These are phyloP conservation scores for Rhinichthys klamathensis DNA, from an alignment of 2,113 vertebrate species.

Conservation along the genomic window DNA sequence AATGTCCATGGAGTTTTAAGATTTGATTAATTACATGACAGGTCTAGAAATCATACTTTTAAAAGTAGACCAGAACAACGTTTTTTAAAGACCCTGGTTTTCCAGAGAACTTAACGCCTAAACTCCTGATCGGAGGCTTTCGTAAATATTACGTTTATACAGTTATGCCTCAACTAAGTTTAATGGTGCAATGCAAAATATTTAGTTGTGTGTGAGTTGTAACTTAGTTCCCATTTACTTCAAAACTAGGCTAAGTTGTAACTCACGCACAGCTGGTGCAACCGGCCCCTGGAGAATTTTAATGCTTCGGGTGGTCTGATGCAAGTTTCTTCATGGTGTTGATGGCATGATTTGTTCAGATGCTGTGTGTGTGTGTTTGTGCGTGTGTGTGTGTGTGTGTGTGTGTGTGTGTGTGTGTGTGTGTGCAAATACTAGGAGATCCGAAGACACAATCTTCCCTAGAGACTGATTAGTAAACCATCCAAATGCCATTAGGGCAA, in stretches of 20 bases:
- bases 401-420: conserved; percentile 11
- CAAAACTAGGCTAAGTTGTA: too few species aligned
- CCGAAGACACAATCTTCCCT: conserved; percentile 49
- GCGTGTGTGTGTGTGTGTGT: conserved; percentile 1
- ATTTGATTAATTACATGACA: too few species aligned
- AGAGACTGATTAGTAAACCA: conserved; percentile 70
- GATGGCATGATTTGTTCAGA: neutral
- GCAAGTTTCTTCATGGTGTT: neutral
- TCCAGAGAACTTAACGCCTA: neutral
- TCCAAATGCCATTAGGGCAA: conserved; percentile 72
- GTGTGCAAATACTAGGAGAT: conserved; percentile 37
- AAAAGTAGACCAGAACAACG: too few species aligned
- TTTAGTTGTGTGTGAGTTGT: too few species aligned
- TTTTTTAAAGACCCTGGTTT: too few species aligned
- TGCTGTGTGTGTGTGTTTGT: conserved; percentile 7
- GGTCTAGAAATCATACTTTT: neutral
- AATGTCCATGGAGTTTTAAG: too few species aligned
- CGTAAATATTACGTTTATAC: too few species aligned
- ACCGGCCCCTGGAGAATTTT: neutral
- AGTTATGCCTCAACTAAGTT: too few species aligned
- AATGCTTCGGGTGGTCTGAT: conserved; percentile 13
- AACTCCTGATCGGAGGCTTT: too few species aligned
- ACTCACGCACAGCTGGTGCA: too few species aligned
- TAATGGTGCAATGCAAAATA: too few species aligned
- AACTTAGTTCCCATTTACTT: too few species aligned